These are phyloP conservation scores for Cordilura impudica DNA, from an alignment of 2,888 invertebrate genomes.

Conservation along the genomic window DNA sequence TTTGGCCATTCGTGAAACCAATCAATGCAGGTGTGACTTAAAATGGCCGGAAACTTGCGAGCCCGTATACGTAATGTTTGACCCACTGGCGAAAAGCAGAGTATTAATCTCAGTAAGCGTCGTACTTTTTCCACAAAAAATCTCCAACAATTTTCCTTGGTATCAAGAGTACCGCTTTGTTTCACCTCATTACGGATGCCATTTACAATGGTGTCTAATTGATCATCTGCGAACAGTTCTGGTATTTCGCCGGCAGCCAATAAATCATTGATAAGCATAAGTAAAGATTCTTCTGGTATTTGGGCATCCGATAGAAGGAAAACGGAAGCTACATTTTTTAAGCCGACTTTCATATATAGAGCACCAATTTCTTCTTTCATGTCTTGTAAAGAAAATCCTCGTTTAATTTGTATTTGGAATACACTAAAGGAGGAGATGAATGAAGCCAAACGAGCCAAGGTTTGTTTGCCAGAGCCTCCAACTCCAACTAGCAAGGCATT, in stretches of 20 bases:
- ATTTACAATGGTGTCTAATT: constrained; percentile 90
- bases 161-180: constrained; percentile 89
- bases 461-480: constrained; percentile 97
- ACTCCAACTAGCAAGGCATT: constrained; percentile 97
- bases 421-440: constrained; percentile 95
- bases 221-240: constrained; percentile 93
- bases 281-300: constrained; percentile 92
- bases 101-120: constrained; percentile 86
- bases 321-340: constrained; percentile 91
- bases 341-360: constrained; percentile 91
- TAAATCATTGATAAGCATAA: constrained; percentile 95
- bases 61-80: constrained; percentile 90
- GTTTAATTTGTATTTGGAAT: constrained; percentile 93
- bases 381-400: constrained; percentile 91
- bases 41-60: constrained; percentile 95
- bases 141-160: constrained; percentile 96
- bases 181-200: constrained; percentile 89
- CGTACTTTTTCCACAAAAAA: constrained; percentile 95
- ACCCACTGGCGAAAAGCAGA: constrained; percentile 98
- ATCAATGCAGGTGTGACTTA: constrained; percentile 94
- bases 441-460: constrained; percentile 91
- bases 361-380: constrained; percentile 86
- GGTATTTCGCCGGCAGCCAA: constrained; percentile 96
- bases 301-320: constrained; percentile 97
- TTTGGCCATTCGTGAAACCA: constrained; percentile 99